Evolutionary conservation across 2,797 vertebrate species (phyloP), one percentile per base, ranked within the genome.

Genomic region (Chloroceryle amazona): DNA sequence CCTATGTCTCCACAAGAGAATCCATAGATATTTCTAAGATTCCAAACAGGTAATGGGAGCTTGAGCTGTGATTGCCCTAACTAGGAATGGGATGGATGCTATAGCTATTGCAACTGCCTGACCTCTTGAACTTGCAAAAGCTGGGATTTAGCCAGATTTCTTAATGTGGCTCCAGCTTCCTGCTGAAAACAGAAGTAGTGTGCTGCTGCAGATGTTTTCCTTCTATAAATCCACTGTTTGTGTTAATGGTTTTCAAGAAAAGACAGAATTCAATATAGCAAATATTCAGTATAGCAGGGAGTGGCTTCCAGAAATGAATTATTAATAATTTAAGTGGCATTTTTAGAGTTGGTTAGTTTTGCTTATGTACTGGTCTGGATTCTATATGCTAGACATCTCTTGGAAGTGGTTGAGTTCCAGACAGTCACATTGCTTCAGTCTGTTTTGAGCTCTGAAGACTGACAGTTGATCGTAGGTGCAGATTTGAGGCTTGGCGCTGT

Each of bases 11-110:
- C 7, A 95, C 98, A 49, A 98, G 97, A 96, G 98, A 99, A 18
- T 98, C 98, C 31, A 98, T 98, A 4, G 99, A 99, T 98, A 97
- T 99, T 91, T 99, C 99, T 55, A 99, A 98, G 97, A 99, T 99
- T 89, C 98, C 99, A 17, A 98, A 99, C 97, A 99, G 99, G 99
- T 99, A 81, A 86, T 33, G 52, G 31, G 42, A 33, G 17, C 37
- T 47, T 39, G 12, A 68, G n/a, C n/a, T 75, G 10, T 41, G 60
- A 31, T 33, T 72, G 9, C 4, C 4, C 7, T 44, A 46, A 10
- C 8, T 42, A 57, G 33, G 51, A 13, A 22, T 47, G 52, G 28
- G 51, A 13, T 17, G 21, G 52, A 19, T 84, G 20, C n/a, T 37
- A 21, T 21, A 51, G 8, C n/a, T 76, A 4, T 20, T 65, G 37